Conservation (phyloP, 2,888 invertebrate genomes). For the Prenolepis imparis region DNA sequence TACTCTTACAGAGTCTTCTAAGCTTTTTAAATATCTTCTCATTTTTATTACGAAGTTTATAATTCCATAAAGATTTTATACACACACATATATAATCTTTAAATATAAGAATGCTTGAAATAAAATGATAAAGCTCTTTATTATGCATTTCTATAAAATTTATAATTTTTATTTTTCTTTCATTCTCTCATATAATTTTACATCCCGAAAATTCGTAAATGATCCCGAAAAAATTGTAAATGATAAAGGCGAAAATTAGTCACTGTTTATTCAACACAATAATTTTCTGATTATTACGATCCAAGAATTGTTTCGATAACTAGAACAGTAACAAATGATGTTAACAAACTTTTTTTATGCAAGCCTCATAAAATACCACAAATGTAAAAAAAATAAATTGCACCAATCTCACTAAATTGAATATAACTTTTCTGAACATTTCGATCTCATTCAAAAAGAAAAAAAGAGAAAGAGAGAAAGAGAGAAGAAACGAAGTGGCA, state of each 20-base stretch:
- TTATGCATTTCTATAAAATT: not conserved
- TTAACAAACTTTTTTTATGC: not conserved
- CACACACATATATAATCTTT: not conserved
- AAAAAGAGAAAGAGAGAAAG: not conserved
- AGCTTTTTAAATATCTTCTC: not conserved
- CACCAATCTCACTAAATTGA: slow-evolving; percentile 5
- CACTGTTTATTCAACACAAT: not conserved
- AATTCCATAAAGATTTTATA: not conserved
- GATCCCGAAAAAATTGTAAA: not conserved
- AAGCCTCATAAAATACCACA: not conserved
- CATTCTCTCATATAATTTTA: not conserved
- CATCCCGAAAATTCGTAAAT: too few relatives aligned
- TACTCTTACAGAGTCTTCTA: not conserved
- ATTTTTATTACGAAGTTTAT: not conserved
- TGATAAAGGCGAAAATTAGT: not conserved
- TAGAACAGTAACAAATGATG: not conserved
- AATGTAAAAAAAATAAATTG: slow-evolving; percentile 15
- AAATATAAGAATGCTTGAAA: not conserved
- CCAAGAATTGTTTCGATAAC: not conserved
- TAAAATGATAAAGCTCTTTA: not conserved
- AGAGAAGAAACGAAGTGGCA: slow-evolving; percentile 19
- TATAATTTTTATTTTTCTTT: not conserved
- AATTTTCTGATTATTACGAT: not conserved
- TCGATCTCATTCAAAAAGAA: not conserved
- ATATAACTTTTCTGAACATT: slow-evolving; percentile 21